Conservation (phyloP, 2,113 vertebrate species). For the Marmota flaviventris region DNA sequence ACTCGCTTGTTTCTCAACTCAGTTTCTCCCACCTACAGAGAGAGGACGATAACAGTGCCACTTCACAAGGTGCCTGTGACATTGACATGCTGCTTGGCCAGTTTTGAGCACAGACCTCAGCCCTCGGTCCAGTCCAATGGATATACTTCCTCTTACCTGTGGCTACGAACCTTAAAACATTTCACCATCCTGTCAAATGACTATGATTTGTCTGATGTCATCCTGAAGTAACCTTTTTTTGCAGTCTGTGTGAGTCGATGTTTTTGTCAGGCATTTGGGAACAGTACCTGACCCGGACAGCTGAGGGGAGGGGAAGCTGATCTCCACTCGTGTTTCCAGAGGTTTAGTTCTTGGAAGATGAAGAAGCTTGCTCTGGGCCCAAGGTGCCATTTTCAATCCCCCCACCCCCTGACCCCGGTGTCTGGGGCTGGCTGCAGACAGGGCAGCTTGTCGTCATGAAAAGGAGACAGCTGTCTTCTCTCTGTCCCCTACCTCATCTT, state of each 20-base stretch:
- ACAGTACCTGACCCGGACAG: no score
- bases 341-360: no score
- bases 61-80: not conserved
- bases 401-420: not conserved
- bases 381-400: no score
- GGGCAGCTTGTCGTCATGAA: not conserved
- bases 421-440: not conserved
- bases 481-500: not conserved
- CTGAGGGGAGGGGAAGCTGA: no score
- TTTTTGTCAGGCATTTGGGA: no score
- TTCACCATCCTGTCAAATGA: not conserved
- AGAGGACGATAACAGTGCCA: no score
- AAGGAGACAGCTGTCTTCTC: not conserved
- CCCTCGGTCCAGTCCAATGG: not conserved
- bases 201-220: not conserved
- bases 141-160: not conserved
- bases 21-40: not conserved
- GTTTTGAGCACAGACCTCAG: not conserved
- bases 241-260: no score
- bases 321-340: no score
- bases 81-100: not conserved
- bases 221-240: no score
- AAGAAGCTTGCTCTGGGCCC: no score
- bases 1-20: not conserved
- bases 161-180: not conserved